Base-by-base conservation (phyloP, 2,797 vertebrate species). In the Falco cherrug region DNA sequence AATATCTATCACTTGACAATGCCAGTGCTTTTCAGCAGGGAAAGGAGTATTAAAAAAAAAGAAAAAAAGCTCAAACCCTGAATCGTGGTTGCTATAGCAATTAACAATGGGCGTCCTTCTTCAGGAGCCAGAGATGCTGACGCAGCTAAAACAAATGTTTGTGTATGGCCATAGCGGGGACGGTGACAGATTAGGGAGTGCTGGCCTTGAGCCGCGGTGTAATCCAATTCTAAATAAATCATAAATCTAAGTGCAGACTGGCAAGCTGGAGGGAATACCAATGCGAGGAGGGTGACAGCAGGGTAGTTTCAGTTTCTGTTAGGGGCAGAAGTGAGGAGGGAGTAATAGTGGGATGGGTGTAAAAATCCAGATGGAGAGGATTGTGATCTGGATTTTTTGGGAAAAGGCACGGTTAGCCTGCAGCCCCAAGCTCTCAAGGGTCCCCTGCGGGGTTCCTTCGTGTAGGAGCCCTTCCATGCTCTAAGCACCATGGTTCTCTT, bases 171-270 rank as follows among this genome's bases (percentile, higher is more conserved):
- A 4, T 84, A 50, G 94, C 1, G 45, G 96, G 96, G 97, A 97
- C 33, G 85, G 97, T 98, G 98, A 98, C 93, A 0, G 97, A 98
- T 98, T 98, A 97, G 96, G 86, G 95, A 97, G 85, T 63, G 93
- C 95, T 98, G 97, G 98, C 98, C 97, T 98, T 95, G 97, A 98
- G 97, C 94, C 92, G 96, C 68, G 13, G 86, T 97, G 95, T 98
- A 98, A 98, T 98, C 97, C 95, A 95, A 13, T 97, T 95, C 97
- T 97, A 98, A 98, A 98, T 98, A 98, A 98, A 98, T 98, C 97
- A 98, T 98, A 98, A 97, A 97, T 98, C 97, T 97, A 95, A 97
- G 96, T 45, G 78, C 59, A 87, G 95, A 43, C 87, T 95, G 94
- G 91, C 89, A 97, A 90, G 35, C 77, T 90, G 68, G 45, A 64